These are phyloP conservation scores for Lomographa bimaculata DNA, from an alignment of 2,888 invertebrate genomes.

Conservation along the genomic window DNA sequence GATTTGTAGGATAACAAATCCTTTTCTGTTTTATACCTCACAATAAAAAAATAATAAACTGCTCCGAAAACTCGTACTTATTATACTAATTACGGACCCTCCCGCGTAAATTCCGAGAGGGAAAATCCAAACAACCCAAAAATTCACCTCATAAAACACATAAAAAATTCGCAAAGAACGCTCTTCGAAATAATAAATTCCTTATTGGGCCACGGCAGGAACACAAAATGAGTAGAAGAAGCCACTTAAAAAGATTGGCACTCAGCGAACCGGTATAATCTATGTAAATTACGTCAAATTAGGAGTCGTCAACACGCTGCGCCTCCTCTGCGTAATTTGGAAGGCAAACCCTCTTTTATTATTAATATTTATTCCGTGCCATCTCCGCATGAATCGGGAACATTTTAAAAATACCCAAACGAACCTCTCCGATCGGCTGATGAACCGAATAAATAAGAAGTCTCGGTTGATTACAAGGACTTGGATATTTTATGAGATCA, in stretches of 20 bases:
- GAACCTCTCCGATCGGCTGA: constrained; percentile 64
- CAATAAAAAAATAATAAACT: constrained; percentile 13
- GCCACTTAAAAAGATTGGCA: constrained; percentile 84
- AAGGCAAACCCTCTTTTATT: constrained; percentile 81
- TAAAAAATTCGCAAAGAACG: constrained; percentile 55
- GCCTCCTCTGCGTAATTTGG: constrained; percentile 72
- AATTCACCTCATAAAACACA: constrained; percentile 48
- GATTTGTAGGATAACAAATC: constrained; percentile 1
- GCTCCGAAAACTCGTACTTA: constrained; percentile 8
- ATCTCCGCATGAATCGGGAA: constrained; percentile 62
- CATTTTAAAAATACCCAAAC: constrained; percentile 47
- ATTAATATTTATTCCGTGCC: constrained; percentile 81
- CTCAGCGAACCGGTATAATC: constrained; percentile 82
- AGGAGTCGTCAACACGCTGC: constrained; percentile 80
- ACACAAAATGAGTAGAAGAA: constrained; percentile 78
- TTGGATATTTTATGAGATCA: constrained; percentile 3
- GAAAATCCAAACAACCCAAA: constrained; percentile 39
- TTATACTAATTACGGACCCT: constrained; percentile 32
- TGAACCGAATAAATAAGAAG: constrained; percentile 68
- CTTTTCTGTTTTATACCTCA: neutral
- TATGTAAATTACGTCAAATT: constrained; percentile 83
- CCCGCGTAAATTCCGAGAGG: constrained; percentile 16
- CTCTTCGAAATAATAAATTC: constrained; percentile 72
- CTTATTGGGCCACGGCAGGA: constrained; percentile 67
- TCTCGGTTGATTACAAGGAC: constrained; percentile 22